Conservation (phyloP, 2,797 vertebrate genomes). For the Rhinatrema bivittatum region DNA sequence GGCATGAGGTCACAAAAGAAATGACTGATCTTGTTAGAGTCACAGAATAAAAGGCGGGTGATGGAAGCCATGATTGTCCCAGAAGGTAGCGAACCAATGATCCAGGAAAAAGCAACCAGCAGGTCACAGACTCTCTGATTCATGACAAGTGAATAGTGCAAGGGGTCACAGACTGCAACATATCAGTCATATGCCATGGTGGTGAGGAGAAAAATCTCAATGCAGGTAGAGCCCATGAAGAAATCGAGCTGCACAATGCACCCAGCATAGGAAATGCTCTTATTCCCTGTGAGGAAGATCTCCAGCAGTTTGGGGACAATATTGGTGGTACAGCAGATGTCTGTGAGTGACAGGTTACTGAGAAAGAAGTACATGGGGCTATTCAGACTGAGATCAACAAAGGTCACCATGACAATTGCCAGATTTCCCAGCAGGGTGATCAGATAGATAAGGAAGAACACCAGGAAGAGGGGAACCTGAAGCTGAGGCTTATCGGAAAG, state of each 20-base stretch:
- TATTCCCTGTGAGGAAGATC: not conserved
- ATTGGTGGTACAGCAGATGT: conserved; percentile 2
- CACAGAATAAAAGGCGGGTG: too few relatives aligned
- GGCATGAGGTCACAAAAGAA: conserved; percentile 9
- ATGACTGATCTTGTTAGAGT: not conserved
- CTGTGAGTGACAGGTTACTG: too few relatives aligned
- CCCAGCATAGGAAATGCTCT: not conserved
- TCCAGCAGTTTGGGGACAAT: conserved; percentile 3
- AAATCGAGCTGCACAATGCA: conserved; percentile 8
- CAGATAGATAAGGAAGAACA: too few relatives aligned
- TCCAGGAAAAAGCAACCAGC: not conserved
- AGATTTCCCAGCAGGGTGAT: too few relatives aligned
- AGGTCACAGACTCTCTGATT: not conserved
- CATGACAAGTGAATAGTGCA: conserved; percentile 1
- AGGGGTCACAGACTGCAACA: conserved; percentile 3
- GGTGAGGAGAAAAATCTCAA: conserved; percentile 3
- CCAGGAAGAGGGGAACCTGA: too few relatives aligned
- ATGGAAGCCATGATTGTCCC: too few relatives aligned
- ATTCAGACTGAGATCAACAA: too few relatives aligned
- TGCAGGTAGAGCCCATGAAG: not conserved
- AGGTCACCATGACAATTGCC: too few relatives aligned
- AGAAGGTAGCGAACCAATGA: not conserved
- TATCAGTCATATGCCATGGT: conserved; percentile 11
- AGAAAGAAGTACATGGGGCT: too few relatives aligned
- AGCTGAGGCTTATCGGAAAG: too few relatives aligned